Conservation (phyloP, 2,888 invertebrate species). For the Cephus runcator region DNA sequence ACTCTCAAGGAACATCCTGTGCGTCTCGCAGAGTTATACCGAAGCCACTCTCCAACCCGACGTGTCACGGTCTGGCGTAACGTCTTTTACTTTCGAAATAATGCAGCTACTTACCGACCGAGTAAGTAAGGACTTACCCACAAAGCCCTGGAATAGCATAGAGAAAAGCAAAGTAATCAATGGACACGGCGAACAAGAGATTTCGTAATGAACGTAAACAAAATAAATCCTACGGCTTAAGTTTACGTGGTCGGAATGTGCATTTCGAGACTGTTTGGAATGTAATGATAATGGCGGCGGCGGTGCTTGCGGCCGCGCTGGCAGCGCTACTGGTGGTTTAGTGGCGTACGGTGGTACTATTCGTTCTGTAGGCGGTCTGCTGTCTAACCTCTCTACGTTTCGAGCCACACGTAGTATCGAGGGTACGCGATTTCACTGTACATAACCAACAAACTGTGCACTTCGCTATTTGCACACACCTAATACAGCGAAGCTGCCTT, state of each 20-base stretch:
- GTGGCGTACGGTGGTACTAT: not conserved
- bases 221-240: not conserved
- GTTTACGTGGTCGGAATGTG: not conserved
- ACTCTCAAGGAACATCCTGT: not conserved
- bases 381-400: not conserved
- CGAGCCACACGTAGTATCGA: not conserved
- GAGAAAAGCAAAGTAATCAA: not conserved
- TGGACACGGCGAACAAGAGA: not conserved
- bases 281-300: not conserved
- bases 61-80: not conserved
- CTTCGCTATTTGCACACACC: not conserved
- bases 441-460: not conserved
- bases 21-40: not conserved
- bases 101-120: not conserved
- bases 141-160: not conserved
- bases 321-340: not conserved
- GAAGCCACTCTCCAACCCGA: not conserved
- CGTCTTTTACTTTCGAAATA: not conserved
- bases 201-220: not conserved
- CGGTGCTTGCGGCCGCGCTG: not conserved
- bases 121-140: not conserved
- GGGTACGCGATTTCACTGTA: not conserved
- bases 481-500: not conserved
- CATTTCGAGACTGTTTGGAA: not conserved
- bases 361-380: not conserved